These are phyloP conservation scores for Drosophila hydei DNA, from an alignment of 1,140 invertebrate species.

Conservation along the genomic window DNA sequence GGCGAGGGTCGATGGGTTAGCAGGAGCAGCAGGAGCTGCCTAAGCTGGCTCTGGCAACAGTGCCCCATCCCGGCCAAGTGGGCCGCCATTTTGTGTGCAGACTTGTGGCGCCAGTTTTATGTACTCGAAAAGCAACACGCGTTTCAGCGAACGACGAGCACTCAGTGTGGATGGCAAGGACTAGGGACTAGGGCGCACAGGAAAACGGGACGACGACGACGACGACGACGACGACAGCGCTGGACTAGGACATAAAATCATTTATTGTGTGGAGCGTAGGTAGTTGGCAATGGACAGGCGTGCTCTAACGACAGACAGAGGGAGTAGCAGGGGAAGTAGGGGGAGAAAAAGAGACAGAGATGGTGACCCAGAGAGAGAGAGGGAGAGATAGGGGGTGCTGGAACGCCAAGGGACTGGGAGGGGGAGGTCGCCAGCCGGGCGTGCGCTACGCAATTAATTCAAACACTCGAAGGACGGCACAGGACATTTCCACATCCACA, in stretches of 20 bases:
- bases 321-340: neutral
- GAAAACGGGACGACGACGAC: constrained; percentile 28
- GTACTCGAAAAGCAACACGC: constrained; percentile 79
- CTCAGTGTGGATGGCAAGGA: constrained; percentile 14
- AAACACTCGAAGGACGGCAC: constrained; percentile 77
- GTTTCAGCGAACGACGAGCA: constrained; percentile 44
- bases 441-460: constrained; percentile 79
- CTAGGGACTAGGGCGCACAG: constrained; percentile 25
- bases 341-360: neutral
- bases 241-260: constrained; percentile 79
- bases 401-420: neutral
- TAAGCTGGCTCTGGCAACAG: constrained; percentile 1
- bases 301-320: neutral
- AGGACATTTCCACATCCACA: constrained; percentile 51
- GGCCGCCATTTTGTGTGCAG: constrained; percentile 80
- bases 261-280: constrained; percentile 68
- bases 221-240: constrained; percentile 45
- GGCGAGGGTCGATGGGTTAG: neutral
- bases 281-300: neutral
- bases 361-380: neutral
- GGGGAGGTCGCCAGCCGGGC: constrained; percentile 69
- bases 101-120: constrained; percentile 78
- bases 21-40: constrained; percentile 11
- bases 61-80: constrained; percentile 59
- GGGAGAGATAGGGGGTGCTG: neutral